These are phyloP conservation scores for Pituophis catenifer DNA, from an alignment of 2,113 vertebrate genomes.

Conservation along the genomic window DNA sequence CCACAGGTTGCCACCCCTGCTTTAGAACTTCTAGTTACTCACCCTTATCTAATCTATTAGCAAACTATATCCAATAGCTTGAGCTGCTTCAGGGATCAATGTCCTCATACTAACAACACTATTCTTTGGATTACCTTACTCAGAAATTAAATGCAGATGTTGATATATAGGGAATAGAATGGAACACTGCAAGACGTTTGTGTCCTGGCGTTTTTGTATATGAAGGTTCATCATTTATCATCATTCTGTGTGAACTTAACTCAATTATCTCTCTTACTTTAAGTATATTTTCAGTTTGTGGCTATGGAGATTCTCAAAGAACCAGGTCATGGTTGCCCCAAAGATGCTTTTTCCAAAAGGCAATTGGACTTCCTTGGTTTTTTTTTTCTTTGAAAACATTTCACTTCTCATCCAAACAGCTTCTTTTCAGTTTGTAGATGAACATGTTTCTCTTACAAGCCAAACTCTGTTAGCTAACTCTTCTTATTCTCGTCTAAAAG, in stretches of 20 bases:
- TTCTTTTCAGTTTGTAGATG: conserved; percentile 30
- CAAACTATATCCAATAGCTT: background rate
- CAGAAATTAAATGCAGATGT: background rate
- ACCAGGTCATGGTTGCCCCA: background rate
- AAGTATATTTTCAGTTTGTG: conserved; percentile 39
- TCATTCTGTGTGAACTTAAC: background rate
- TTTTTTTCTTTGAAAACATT: background rate
- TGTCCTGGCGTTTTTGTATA: background rate
- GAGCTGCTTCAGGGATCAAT: background rate
- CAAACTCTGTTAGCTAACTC: background rate
- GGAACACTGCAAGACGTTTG: background rate
- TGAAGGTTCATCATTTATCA: background rate
- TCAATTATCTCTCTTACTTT: conserved; percentile 28
- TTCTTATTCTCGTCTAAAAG: background rate
- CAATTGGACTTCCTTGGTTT: background rate
- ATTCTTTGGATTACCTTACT: background rate
- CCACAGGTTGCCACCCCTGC: too few relatives aligned
- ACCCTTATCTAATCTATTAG: background rate
- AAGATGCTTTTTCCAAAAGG: background rate
- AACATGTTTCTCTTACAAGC: background rate
- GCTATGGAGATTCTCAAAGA: background rate
- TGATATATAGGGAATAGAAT: background rate
- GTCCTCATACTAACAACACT: background rate
- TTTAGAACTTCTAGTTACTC: background rate
- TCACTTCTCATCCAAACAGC: background rate